Percentiles rank a stretch among this genome's conserved stretches.
phyloP scores from a whole-genome alignment of 2,797 vertebrate species.

The Spea hammondii region DNA sequence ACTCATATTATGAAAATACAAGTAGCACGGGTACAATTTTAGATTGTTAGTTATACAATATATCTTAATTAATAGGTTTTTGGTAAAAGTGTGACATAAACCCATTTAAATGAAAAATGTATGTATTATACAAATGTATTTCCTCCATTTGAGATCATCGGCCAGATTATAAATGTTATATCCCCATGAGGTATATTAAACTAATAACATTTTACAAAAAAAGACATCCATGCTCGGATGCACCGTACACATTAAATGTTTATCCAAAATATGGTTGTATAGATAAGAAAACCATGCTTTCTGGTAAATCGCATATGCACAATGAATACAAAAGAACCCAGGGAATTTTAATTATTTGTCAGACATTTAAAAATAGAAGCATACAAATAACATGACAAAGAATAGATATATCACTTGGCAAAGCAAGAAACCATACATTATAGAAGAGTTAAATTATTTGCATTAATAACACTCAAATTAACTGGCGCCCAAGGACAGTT shows the following conservation, averaged over 20 bases:
- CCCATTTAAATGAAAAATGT: too few relatives aligned
- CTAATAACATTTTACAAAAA: conserved; percentile 28
- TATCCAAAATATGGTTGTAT: not conserved
- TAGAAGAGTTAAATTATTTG: not conserved
- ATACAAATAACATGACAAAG: not conserved
- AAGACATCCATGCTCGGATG: conserved; percentile 13
- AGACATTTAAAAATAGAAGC: not conserved
- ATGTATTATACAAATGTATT: too few relatives aligned
- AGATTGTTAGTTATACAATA: too few relatives aligned
- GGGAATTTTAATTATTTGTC: not conserved
- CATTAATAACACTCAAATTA: conserved; percentile 1
- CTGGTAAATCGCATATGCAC: not conserved
- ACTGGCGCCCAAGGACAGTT: not conserved
- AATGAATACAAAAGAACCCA: not conserved
- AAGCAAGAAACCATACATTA: not conserved
- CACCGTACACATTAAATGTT: conserved; percentile 6
- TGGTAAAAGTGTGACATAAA: too few relatives aligned
- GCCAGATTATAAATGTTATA: conserved; percentile 32
- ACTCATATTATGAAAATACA: too few relatives aligned
- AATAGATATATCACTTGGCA: not conserved
- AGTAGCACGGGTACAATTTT: too few relatives aligned
- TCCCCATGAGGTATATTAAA: conserved; percentile 9
- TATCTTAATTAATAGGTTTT: too few relatives aligned
- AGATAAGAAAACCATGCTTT: not conserved
- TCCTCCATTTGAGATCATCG: not conserved